Evolutionary conservation across 1,140 invertebrate species (phyloP).

Genomic region (Nasonia giraulti): DNA sequence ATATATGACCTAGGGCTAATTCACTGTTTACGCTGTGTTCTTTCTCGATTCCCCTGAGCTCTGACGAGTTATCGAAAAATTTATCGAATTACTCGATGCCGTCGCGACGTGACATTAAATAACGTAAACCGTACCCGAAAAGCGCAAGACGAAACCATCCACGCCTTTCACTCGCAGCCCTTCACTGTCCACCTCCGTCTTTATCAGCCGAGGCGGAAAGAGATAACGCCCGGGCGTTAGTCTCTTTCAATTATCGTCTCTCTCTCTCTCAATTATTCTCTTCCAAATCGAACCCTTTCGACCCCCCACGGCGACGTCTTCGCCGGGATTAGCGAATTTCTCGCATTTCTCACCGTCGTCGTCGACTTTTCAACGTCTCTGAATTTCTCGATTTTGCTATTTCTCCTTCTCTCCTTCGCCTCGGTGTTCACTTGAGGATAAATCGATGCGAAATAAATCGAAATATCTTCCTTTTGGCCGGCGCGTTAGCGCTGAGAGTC

Average conservation of each 20-base stretch:
- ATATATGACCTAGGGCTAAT: neutral
- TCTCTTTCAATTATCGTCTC: constrained; percentile 5
- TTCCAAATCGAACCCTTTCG: neutral
- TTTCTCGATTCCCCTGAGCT: neutral
- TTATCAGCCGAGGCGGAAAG: neutral
- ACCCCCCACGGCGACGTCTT: no score
- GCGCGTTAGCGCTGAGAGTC: neutral
- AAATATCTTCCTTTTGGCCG: neutral
- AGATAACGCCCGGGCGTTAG: neutral
- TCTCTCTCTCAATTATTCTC: neutral
- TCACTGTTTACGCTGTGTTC: neutral
- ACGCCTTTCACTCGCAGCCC: no score
- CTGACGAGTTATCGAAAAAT: neutral
- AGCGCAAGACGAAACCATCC: no score
- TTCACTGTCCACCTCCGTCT: neutral
- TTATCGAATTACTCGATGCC: neutral
- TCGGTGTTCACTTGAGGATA: neutral
- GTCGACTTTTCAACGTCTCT: neutral
- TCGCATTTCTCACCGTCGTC: neutral
- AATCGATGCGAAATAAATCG: neutral
- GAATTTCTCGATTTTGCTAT: neutral
- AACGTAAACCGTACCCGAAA: neutral
- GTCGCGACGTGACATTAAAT: neutral
- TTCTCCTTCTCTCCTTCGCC: neutral
- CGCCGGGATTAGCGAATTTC: neutral